Base-by-base conservation (phyloP, 2,797 vertebrate genomes). In the Siniperca undulata region DNA sequence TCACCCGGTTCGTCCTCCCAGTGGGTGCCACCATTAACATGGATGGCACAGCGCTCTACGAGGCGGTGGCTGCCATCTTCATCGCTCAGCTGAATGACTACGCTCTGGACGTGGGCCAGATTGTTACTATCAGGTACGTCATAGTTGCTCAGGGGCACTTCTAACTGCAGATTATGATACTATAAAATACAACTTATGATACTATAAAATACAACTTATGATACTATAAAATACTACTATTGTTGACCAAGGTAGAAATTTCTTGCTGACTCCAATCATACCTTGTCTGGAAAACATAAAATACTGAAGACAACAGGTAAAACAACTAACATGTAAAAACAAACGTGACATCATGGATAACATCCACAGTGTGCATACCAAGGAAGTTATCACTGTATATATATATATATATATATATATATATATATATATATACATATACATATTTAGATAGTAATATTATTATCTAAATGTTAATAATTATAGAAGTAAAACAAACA, bases 21-120 rank as follows among this genome's bases (percentile, higher is more conserved):
- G 97, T 99, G 3, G 98, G 98, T 14, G 98, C 98, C 82, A 99
- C 98, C 64, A 99, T 99, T 83, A 99, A 99, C 95, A 99, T 99
- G 98, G 98, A 99, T 0, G 98, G 98, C 61, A 99, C 98, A 0
- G 98, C 98, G 0, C 97, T 99, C 40, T 99, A 99, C 0, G 98
- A 99, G 90, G 98, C 98, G 0, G 98, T 99, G 78, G 98, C 98
- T 0, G 97, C 98, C 66, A 95, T 99, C 86, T 99, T 99, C 82
- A 99, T 99, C 24, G 98, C 98, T 22, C 98, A 99, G 71, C 88
- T 99, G 72, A 99, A 99, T 48, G 93, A 97, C 87, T 94, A 97
- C 19, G 69, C 94, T n/a, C 93, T 99, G 90, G 96, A 97, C 84
- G 93, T 96, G 60, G 98, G 98, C 22, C 95, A 99, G 92, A 97